These are phyloP conservation scores for Brachypterus glaber DNA, from an alignment of 2,888 invertebrate species.

Conservation along the genomic window DNA sequence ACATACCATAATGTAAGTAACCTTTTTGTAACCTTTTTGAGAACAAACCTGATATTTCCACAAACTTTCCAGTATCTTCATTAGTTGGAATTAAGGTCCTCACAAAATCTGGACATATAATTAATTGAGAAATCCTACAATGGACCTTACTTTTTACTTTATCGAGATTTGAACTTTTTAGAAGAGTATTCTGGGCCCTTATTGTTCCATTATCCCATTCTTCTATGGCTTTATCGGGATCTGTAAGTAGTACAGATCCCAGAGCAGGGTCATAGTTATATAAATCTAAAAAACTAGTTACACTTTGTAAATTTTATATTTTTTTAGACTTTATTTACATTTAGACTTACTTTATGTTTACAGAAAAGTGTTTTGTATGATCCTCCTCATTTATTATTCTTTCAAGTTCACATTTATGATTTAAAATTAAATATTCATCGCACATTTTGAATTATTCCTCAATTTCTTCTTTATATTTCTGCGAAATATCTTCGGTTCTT, in stretches of 20 bases:
- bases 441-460: no score
- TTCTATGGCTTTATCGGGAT: constrained; percentile 53
- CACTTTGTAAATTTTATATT: constrained; percentile 7
- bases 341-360: constrained; percentile 57
- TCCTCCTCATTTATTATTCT: constrained; percentile 53
- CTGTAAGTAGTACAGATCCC: constrained; percentile 57
- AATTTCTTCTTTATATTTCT: no score
- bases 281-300: constrained; percentile 54
- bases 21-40: no score
- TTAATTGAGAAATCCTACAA: constrained; percentile 56
- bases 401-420: constrained; percentile 53
- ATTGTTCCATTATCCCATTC: constrained; percentile 54
- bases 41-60: constrained; percentile 68
- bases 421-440: constrained; percentile 48
- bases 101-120: constrained; percentile 58
- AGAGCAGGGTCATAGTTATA: constrained; percentile 59
- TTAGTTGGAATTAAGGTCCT: constrained; percentile 58
- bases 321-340: constrained; percentile 1
- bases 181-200: constrained; percentile 50
- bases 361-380: constrained; percentile 51
- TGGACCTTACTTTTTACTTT: constrained; percentile 55
- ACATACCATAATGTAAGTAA: neutral
- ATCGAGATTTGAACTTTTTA: constrained; percentile 38
- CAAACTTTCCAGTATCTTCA: constrained; percentile 60
- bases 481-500: no score